Percentiles rank a stretch among this genome's conserved stretches.
phyloP scores from a whole-genome alignment of 2,797 vertebrate genomes.

The Cetoscarus ocellatus region DNA sequence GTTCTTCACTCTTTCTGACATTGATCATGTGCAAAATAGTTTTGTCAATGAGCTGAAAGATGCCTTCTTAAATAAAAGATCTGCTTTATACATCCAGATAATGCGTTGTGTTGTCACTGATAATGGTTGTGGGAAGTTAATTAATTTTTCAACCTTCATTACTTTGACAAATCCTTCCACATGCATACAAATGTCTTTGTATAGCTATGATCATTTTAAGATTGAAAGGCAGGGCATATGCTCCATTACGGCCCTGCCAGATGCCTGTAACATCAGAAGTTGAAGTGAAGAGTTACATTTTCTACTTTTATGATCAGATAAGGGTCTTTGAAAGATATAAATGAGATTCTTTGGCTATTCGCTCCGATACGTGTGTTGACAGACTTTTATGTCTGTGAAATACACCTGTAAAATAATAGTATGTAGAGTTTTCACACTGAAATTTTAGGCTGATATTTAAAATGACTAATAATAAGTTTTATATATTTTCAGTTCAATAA shows the following conservation, averaged over 20 bases:
- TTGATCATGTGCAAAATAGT: background rate
- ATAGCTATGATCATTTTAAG: background rate
- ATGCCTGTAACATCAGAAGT: background rate
- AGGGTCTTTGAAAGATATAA: background rate
- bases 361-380: too few species aligned
- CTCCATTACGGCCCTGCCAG: background rate
- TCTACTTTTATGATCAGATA: background rate
- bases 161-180: slow-evolving; percentile 3
- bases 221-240: background rate
- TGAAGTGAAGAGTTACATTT: background rate
- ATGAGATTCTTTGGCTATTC: too few species aligned
- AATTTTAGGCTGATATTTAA: too few species aligned
- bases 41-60: background rate
- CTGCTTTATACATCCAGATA: background rate
- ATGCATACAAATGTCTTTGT: slow-evolving; percentile 12
- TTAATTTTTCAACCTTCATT: slow-evolving; percentile 17
- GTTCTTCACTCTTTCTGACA: background rate
- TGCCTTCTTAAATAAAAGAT: background rate
- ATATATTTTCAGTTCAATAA: too few species aligned
- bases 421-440: too few species aligned
- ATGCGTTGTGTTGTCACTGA: slow-evolving; percentile 8
- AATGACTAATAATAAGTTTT: too few species aligned
- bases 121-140: background rate
- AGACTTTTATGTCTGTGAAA: too few species aligned
- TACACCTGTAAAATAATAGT: too few species aligned